Evolutionary conservation across 2,113 vertebrate species (phyloP), one percentile per base, ranked within the genome.

Genomic region (Poeciliopsis prolifica): DNA sequence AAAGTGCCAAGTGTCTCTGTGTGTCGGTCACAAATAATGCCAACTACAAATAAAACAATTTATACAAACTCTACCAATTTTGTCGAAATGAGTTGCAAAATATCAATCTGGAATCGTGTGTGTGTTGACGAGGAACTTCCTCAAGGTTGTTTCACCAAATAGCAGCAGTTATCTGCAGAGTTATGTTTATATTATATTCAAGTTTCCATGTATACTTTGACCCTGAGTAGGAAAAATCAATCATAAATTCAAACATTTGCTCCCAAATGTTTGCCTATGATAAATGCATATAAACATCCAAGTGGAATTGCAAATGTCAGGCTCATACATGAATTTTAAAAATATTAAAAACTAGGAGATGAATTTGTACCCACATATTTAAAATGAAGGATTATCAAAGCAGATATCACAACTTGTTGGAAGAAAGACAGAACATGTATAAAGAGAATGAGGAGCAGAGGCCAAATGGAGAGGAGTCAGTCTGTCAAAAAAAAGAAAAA

Each of bases 401-500:
- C 40, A 72, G 13, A 65, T 74, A 79, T 79, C 74, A 37, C 69
- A 30, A 37, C 42, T 48, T 58, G 72, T 62, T 62, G 69, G 71
- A 28, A 66, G 72, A 82, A 67, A 77, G 74, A 76, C 61, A 66
- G 68, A 82, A 62, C 51, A 30, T 42, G 73, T 83, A 74, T 81
- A 68, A n/a, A 88, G 61, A 82, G 80, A 88, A 83, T 48, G 24
- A 31, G 63, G 58, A 77, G 72, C 66, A 76, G 77, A 83, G 88
- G 78, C 88, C 64, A 89, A 92, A 89, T 90, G 87, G 84, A 91
- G 81, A 77, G 85, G 90, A 92, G 82, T 89, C 89, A 87, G 85
- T 87, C 89, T 82, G 79, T 89, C 92, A 48, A 48, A 31, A 62
- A 30, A 54, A 2, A n/a, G 19, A 37, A 60, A 91, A 82, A 87